Base-by-base conservation (phyloP, 2,888 invertebrate species). In the Andrena bucephala region DNA sequence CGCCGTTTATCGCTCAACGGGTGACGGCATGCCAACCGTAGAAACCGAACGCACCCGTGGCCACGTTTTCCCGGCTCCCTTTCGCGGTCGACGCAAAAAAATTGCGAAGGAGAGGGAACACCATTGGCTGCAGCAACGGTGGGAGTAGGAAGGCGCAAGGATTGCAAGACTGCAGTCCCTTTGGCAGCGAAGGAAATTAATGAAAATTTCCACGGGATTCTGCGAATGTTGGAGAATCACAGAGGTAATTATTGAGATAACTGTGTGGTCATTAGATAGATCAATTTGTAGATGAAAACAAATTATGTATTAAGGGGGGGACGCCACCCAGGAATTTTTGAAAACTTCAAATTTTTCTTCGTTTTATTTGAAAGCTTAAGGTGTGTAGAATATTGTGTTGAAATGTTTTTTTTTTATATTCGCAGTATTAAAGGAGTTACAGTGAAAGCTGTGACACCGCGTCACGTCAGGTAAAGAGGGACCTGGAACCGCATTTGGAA, bases 1-100 rank as follows among this genome's bases (percentile, higher is more conserved):
- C 90, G 89, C 86, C 89, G 91, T 92, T 92, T 92, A 92, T 92
- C 92, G 92, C 88, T 87, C 88, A 86, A 88, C 88, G 86, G 88
- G 86, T 80, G 87, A 86, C 77, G 87, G 85, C 83, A 80, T 74
- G 81, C 80, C 77, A 73, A 81, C 42, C 74, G 69, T 63, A 69
- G 80, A 76, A 83, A 77, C 66, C 83, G 81, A 84, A 81, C 78
- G 73, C 62, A 54, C 27, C 36, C 42, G 54, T 59, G 13, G 13
- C 42, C 72, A 63, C n/a, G 68, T 24, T 65, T 69, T 54, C 76
- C 67, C 20, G 63, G 67, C 50, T 71, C 57, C 62, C 42, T 63
- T 52, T 76, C 48, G 54, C 67, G 74, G 70, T 33, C 36, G 29
- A 42, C 31, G 66, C 75, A 82, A 83, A 85, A 80, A 83, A 83